phyloP scores from a whole-genome alignment of 1,140 invertebrate species.

The Saccostrea cuccullata region DNA sequence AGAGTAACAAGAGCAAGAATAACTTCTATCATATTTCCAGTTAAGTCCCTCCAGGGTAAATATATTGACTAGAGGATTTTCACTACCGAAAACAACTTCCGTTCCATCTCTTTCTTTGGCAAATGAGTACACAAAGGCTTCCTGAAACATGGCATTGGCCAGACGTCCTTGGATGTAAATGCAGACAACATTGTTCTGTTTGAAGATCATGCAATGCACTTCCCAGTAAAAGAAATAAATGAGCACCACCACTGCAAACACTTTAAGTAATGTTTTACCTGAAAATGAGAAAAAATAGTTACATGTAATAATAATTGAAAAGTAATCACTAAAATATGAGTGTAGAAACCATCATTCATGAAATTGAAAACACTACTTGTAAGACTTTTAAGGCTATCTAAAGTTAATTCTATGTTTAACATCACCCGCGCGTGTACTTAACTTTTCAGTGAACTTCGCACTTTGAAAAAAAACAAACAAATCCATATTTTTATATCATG shows the following conservation, averaged over 20 bases:
- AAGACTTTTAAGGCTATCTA: too few relatives aligned
- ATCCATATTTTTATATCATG: too few relatives aligned
- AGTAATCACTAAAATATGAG: too few relatives aligned
- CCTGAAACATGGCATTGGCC: slow-evolving; percentile 53
- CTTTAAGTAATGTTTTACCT: not conserved
- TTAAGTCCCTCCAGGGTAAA: slow-evolving; percentile 30
- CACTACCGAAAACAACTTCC: slow-evolving; percentile 22
- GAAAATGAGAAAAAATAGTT: not conserved
- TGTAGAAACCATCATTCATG: too few relatives aligned
- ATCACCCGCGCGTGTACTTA: too few relatives aligned
- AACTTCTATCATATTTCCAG: slow-evolving; percentile 18
- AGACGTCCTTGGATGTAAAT: slow-evolving; percentile 40
- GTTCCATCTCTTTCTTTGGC: slow-evolving; percentile 32
- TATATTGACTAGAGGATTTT: not conserved
- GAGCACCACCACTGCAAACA: not conserved
- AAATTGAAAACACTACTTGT: too few relatives aligned
- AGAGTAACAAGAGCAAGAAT: slow-evolving; percentile 32
- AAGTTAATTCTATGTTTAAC: too few relatives aligned
- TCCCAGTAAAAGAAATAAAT: not conserved
- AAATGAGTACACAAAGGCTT: slow-evolving; percentile 47
- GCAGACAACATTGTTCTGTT: slow-evolving; percentile 29
- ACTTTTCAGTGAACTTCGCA: too few relatives aligned
- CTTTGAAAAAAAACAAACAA: too few relatives aligned
- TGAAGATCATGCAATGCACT: not conserved
- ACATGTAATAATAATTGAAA: too few relatives aligned